Evolutionary conservation across 2,888 invertebrate species (phyloP), one percentile per base, ranked within the genome.

Genomic region (Caenorhabditis imperialis): DNA sequence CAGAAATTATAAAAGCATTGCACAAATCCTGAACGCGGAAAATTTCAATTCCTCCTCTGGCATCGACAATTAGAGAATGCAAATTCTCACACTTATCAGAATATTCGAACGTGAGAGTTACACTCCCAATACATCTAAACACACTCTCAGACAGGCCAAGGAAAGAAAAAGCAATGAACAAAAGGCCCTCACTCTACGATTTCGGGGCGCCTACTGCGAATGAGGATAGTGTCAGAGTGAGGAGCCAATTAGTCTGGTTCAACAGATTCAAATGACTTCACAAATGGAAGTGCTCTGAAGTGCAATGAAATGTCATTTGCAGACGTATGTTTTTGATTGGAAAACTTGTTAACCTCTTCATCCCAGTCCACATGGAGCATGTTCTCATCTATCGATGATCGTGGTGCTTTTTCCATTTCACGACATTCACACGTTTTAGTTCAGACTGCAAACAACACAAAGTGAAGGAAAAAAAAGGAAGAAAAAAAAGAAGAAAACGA

Each of bases 301-400:
- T 30, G 30, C 30, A 30, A 30, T 30, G 30, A 30, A 10, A 30
- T 62, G 65, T 42, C 65, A 65, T 30, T 65, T 65, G 8, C 65
- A 65, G 48, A 65, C 63, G 45, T 54, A 27, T 50, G 50, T 51
- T 51, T 42, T 18, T 42, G 30, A 55, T 40, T 25, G 54, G 16
- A 18, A 5, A 2, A 10, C 3, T 18, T 27, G n/a, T 14, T 47
- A 54, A 75, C 75, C 65, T 75, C 70, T 65, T 75, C 75, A 27
- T 44, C 60, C 75, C 75, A 75, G 47, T 75, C 75, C 44, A 75
- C 75, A 47, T 75, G 75, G 4, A 75, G 65, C 75, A 75, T 75
- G 45, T 70, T 70, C 30, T 70, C 69, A 61, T 75, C 74, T 48
- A 75, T 63, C 10, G 74, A 74, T n/a, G 74, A 74, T 18, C 74